Evolutionary conservation across 2,113 vertebrate genomes (phyloP).

Genomic region (Cololabis saira): DNA sequence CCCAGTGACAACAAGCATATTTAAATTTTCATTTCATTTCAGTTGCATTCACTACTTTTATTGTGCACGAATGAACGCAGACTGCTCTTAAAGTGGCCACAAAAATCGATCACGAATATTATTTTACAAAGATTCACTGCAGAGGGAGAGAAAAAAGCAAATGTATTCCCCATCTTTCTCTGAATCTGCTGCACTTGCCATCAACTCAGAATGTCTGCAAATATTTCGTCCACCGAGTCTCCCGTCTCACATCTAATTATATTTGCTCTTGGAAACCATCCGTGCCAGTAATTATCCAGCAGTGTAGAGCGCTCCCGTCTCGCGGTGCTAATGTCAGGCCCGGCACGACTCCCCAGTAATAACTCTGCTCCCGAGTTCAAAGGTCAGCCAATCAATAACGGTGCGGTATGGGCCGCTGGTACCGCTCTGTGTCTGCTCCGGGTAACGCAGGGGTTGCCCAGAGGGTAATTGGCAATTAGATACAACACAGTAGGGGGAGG

Average conservation of each 20-base stretch:
- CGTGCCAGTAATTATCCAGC: constrained; percentile 70
- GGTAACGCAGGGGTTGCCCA: constrained; percentile 52
- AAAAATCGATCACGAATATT: constrained; percentile 22
- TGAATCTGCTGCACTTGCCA: constrained; percentile 34
- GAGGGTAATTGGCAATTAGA: constrained; percentile 75
- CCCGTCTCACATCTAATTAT: constrained; percentile 64
- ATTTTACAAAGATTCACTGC: neutral
- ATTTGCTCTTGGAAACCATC: constrained; percentile 67
- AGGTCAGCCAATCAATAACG: constrained; percentile 76
- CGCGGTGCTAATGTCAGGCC: constrained; percentile 61
- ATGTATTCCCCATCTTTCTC: constrained; percentile 24
- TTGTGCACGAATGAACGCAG: neutral
- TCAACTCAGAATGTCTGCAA: constrained; percentile 27
- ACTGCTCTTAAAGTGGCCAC: neutral
- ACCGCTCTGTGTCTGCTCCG: constrained; percentile 42
- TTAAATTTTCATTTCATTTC: neutral
- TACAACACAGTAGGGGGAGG: constrained; percentile 35
- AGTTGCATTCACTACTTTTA: neutral
- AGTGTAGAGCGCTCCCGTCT: constrained; percentile 61
- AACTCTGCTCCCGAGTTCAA: constrained; percentile 65
- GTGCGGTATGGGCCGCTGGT: constrained; percentile 38
- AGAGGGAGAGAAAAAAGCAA: constrained; percentile 24
- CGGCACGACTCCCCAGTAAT: constrained; percentile 69
- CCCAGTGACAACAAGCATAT: neutral
- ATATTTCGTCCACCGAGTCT: constrained; percentile 38